Evolutionary conservation across 1,140 invertebrate species (phyloP).

Genomic region (Maniola jurtina): DNA sequence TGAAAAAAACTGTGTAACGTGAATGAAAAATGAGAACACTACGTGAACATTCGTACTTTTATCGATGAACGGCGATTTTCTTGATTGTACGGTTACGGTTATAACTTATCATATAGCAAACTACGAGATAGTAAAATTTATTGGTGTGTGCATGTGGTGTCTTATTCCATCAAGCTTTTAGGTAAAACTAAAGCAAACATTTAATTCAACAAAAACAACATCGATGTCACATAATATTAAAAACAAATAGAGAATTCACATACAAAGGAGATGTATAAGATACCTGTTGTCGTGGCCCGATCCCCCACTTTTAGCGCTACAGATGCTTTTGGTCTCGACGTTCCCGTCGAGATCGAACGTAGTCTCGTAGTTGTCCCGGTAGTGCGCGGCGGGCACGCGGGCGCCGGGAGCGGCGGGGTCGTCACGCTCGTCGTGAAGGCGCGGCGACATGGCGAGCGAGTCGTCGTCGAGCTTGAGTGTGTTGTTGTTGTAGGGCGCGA

Average conservation of each 20-base stretch:
- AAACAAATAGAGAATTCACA: constrained; percentile 12
- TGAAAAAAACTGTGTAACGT: too few species aligned
- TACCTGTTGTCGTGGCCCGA: constrained; percentile 85
- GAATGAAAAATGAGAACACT: too few species aligned
- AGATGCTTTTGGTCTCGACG: constrained; percentile 86
- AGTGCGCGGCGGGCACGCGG: constrained; percentile 56
- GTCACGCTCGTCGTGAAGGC: constrained; percentile 62
- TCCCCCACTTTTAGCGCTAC: constrained; percentile 82
- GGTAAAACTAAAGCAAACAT: constrained; percentile 9
- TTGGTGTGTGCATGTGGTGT: neutral
- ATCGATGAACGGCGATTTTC: too few species aligned
- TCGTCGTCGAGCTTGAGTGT: constrained; percentile 73
- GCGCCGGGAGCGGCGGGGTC: constrained; percentile 45
- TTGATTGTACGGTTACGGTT: too few species aligned
- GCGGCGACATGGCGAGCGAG: constrained; percentile 70
- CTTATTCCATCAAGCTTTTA: neutral
- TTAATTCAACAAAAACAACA: constrained; percentile 5
- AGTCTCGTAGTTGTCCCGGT: constrained; percentile 87
- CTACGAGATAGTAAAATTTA: neutral
- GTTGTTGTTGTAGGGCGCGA: constrained; percentile 73
- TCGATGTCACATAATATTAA: constrained; percentile 1
- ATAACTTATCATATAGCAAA: neutral
- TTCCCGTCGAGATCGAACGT: constrained; percentile 91
- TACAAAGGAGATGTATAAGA: constrained; percentile 20
- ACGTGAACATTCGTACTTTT: too few species aligned